Percentiles rank a stretch among this genome's conserved stretches.
Conservation (phyloP, 2,888 invertebrate species). For the Poecilobothrus nobilitatus region DNA sequence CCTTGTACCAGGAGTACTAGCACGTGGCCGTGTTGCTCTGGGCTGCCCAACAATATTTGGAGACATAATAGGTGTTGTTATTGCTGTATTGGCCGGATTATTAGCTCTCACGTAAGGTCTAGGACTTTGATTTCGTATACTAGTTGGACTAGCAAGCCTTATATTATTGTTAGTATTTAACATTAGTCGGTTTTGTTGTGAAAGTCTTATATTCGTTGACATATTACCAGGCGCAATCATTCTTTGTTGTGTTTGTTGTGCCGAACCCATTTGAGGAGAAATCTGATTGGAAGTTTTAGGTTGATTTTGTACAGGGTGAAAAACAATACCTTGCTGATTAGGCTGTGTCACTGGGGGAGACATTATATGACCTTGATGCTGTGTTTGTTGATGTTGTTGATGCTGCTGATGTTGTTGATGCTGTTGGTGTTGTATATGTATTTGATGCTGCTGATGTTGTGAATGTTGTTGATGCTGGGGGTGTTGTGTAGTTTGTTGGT, state of each 20-base stretch:
- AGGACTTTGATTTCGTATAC: slow-evolving; percentile 14
- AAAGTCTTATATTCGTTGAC: slow-evolving; percentile 21
- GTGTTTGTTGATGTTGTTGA: slow-evolving; percentile 29
- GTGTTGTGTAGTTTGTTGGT: neutral
- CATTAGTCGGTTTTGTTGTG: slow-evolving; percentile 23
- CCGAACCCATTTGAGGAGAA: slow-evolving; percentile 27
- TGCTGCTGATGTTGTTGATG: no score
- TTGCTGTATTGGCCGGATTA: neutral
- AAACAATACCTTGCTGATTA: slow-evolving; percentile 24
- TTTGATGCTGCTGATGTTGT: slow-evolving; percentile 25
- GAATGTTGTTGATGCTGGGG: neutral
- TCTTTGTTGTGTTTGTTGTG: slow-evolving; percentile 34
- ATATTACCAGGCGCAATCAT: slow-evolving; percentile 22
- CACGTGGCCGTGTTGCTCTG: neutral
- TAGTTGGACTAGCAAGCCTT: neutral
- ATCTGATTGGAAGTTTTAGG: slow-evolving; percentile 22
- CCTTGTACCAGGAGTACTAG: slow-evolving; percentile 10
- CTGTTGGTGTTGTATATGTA: slow-evolving; percentile 28
- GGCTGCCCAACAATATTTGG: neutral
- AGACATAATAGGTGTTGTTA: neutral
- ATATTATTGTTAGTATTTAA: slow-evolving; percentile 17
- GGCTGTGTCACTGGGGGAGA: slow-evolving; percentile 24
- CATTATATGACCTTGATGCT: slow-evolving; percentile 15
- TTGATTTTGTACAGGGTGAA: slow-evolving; percentile 7
- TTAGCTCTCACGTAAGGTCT: neutral